Percentiles rank a stretch among this genome's conserved stretches.
Evolutionary conservation across 2,888 invertebrate genomes (phyloP).

Genomic region (Beris chalybata): DNA sequence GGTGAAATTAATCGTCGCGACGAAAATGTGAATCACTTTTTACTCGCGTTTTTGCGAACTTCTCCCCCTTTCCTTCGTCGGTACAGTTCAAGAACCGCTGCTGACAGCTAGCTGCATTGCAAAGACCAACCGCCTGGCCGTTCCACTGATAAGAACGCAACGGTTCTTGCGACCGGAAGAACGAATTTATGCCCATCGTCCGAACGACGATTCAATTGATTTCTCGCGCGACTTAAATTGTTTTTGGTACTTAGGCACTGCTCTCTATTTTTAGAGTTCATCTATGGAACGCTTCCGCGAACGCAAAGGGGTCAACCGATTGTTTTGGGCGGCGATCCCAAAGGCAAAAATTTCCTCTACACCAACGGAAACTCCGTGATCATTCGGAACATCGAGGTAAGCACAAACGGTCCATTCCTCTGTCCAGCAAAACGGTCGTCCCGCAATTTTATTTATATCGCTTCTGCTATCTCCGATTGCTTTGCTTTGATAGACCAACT

Average conservation of each 20-base stretch:
- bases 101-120: slow-evolving; percentile 24
- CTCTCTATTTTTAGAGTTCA: slow-evolving; percentile 67
- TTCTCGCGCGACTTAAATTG: neutral
- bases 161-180: neutral
- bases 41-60: slow-evolving; percentile 3
- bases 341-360: slow-evolving; percentile 95
- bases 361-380: slow-evolving; percentile 97
- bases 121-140: neutral
- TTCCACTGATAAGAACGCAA: no score
- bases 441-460: neutral
- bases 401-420: slow-evolving; percentile 43
- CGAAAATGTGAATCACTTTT: slow-evolving; percentile 16
- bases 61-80: neutral
- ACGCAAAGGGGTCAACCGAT: slow-evolving; percentile 94
- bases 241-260: neutral
- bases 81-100: slow-evolving; percentile 12
- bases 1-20: neutral
- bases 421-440: no score
- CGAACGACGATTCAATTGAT: neutral
- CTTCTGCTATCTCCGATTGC: neutral
- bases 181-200: neutral
- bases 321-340: slow-evolving; percentile 93
- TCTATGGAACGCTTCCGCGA: slow-evolving; percentile 91
- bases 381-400: slow-evolving; percentile 91
- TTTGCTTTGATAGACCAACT: neutral